Conservation (phyloP, 1,140 invertebrate genomes). For the Goniozus legneri region DNA sequence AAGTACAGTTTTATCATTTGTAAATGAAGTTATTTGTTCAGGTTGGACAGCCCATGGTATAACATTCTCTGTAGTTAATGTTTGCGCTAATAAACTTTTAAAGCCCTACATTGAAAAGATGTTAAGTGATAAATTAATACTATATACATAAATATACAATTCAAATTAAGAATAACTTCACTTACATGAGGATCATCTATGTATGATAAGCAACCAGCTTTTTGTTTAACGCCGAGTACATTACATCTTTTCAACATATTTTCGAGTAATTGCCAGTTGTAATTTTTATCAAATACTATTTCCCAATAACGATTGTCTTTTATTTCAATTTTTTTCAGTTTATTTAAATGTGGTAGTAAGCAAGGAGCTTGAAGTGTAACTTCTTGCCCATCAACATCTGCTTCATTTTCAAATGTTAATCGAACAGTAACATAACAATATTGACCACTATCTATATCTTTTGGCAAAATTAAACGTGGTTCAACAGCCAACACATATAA, state of each 20-base stretch:
- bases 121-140: too few relatives aligned
- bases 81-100: conserved; percentile 76
- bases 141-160: background rate
- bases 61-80: conserved; percentile 74
- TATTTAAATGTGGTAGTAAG: conserved; percentile 78
- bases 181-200: conserved; percentile 75
- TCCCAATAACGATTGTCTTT: conserved; percentile 86
- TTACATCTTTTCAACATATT: conserved; percentile 69
- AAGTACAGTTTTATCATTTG: conserved; percentile 63
- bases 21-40: conserved; percentile 64
- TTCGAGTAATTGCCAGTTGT: conserved; percentile 80
- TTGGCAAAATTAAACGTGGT: conserved; percentile 79
- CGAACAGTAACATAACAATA: conserved; percentile 79
- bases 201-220: conserved; percentile 85
- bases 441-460: conserved; percentile 76
- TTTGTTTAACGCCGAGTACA: conserved; percentile 81
- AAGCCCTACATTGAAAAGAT: conserved; percentile 59
- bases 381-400: conserved; percentile 57
- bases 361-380: conserved; percentile 74
- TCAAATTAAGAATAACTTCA: conserved; percentile 7
- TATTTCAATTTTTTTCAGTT: conserved; percentile 72
- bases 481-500: conserved; percentile 92
- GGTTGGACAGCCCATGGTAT: conserved; percentile 65
- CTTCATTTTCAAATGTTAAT: conserved; percentile 53
- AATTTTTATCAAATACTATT: conserved; percentile 73